A percentile compares a stretch with the other conserved stretches of the same genome.
These are phyloP conservation scores for Apistogramma diplotaenia DNA, from an alignment of 2,113 vertebrate species.

Conservation along the genomic window DNA sequence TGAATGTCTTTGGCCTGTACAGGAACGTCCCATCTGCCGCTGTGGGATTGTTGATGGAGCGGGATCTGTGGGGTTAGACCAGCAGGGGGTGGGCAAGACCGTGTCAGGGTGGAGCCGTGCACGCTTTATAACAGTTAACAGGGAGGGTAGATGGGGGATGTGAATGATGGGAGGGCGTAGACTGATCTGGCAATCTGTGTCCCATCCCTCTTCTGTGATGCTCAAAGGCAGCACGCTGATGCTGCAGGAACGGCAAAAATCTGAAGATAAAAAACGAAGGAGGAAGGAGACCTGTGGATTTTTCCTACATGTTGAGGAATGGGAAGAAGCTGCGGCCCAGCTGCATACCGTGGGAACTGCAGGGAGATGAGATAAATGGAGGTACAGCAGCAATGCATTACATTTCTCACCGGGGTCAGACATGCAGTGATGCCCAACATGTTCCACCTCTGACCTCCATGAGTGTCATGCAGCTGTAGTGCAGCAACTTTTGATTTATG, in stretches of 20 bases:
- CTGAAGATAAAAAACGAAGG: not conserved
- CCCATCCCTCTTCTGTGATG: conserved; percentile 29
- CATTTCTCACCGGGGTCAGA: conserved; percentile 9
- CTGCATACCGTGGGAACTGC: conserved; percentile 62
- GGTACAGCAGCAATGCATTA: conserved; percentile 43
- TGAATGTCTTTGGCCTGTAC: conserved; percentile 15
- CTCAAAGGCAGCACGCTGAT: conserved; percentile 9
- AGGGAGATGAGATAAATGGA: conserved; percentile 18
- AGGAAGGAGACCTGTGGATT: conserved; percentile 28
- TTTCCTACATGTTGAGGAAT: conserved; percentile 25
- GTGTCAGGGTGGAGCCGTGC: not conserved
- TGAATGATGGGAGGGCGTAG: conserved; percentile 26
- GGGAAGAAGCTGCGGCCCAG: conserved; percentile 53
- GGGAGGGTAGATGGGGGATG: conserved; percentile 1
- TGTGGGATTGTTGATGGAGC: not conserved
- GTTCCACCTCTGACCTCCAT: conserved; percentile 43
- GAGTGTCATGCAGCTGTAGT: conserved; percentile 31
- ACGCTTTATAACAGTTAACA: conserved; percentile 8
- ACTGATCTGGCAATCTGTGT: conserved; percentile 47
- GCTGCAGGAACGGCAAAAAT: not conserved
- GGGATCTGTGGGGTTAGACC: not conserved
- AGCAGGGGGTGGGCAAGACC: conserved; percentile 34
- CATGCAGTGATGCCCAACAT: not conserved
- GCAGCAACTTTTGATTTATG: conserved; percentile 49
- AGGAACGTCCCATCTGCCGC: conserved; percentile 41